Evolutionary conservation across 2,113 vertebrate species (phyloP).

Genomic region (Cromileptes altivelis): DNA sequence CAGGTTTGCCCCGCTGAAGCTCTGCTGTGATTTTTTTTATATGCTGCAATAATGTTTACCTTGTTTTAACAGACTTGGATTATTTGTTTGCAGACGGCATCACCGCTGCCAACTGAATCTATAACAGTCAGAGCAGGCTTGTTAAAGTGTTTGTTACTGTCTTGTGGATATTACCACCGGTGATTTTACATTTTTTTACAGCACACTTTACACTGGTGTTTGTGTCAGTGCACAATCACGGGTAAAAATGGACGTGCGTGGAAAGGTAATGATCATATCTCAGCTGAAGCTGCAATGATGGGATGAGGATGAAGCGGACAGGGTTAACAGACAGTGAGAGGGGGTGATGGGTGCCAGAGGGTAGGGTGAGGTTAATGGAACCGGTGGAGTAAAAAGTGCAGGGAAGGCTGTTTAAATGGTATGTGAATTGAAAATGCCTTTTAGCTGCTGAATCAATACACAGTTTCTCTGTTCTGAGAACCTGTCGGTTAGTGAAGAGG

Average conservation of each 20-base stretch:
- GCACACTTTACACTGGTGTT: slow-evolving; percentile 14
- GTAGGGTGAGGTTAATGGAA: slow-evolving; percentile 82
- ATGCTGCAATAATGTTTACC: slow-evolving; percentile 55
- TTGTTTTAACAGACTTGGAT: slow-evolving; percentile 57
- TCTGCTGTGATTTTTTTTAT: slow-evolving; percentile 33
- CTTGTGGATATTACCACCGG: slow-evolving; percentile 15
- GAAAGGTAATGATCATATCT: slow-evolving; percentile 59
- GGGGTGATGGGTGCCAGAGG: slow-evolving; percentile 64
- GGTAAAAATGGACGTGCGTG: slow-evolving; percentile 26
- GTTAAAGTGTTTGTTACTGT: slow-evolving; percentile 57
- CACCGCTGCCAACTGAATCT: slow-evolving; percentile 57
- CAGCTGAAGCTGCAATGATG: slow-evolving; percentile 71
- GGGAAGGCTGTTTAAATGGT: slow-evolving; percentile 76
- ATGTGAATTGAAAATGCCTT: slow-evolving; percentile 85
- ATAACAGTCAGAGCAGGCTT: slow-evolving; percentile 43
- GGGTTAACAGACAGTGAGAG: slow-evolving; percentile 69
- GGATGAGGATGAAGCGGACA: slow-evolving; percentile 56
- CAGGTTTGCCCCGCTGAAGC: slow-evolving; percentile 26
- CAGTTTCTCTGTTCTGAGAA: slow-evolving; percentile 62
- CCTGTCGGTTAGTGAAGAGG: slow-evolving; percentile 59
- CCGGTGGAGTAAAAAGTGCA: slow-evolving; percentile 70
- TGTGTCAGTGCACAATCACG: slow-evolving; percentile 10
- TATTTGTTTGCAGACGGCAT: slow-evolving; percentile 60
- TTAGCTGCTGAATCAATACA: slow-evolving; percentile 74
- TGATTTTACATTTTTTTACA: slow-evolving; percentile 57